Evolutionary conservation across 2,888 invertebrate species (phyloP).

Genomic region (Erebia palarica): DNA sequence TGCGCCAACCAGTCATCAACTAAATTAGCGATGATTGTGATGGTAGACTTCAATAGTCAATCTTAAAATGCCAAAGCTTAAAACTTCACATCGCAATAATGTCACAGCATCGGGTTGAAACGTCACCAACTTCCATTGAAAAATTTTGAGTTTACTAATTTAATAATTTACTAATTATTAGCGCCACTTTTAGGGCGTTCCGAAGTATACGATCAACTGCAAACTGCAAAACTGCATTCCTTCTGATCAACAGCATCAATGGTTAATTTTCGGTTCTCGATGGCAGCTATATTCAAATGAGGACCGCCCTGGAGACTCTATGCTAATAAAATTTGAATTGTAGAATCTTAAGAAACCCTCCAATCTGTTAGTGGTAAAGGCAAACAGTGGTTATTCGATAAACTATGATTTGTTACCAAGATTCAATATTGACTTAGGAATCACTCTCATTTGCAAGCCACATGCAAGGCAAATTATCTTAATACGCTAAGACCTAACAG

Average conservation of each 20-base stretch:
- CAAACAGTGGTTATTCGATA: constrained; percentile 13
- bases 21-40: no score
- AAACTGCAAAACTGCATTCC: background rate
- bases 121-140: no score
- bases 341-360: constrained; percentile 31
- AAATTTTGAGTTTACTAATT: no score
- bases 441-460: constrained; percentile 1
- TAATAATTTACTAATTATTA: no score
- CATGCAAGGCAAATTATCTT: constrained; percentile 5
- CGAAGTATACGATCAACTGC: background rate
- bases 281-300: constrained; percentile 37
- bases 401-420: constrained; percentile 3
- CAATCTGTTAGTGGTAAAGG: constrained; percentile 28
- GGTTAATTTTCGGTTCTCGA: constrained; percentile 2
- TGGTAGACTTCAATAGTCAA: no score
- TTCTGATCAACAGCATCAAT: constrained; percentile 3
- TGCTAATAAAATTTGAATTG: constrained; percentile 37
- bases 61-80: no score
- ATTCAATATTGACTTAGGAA: constrained; percentile 6
- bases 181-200: no score
- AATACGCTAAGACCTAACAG: background rate
- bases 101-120: no score
- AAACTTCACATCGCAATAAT: no score
- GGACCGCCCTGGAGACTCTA: constrained; percentile 25
- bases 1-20: no score